phyloP scores from a whole-genome alignment of 2,113 vertebrate species.

The Cyrtonyx montezumae region DNA sequence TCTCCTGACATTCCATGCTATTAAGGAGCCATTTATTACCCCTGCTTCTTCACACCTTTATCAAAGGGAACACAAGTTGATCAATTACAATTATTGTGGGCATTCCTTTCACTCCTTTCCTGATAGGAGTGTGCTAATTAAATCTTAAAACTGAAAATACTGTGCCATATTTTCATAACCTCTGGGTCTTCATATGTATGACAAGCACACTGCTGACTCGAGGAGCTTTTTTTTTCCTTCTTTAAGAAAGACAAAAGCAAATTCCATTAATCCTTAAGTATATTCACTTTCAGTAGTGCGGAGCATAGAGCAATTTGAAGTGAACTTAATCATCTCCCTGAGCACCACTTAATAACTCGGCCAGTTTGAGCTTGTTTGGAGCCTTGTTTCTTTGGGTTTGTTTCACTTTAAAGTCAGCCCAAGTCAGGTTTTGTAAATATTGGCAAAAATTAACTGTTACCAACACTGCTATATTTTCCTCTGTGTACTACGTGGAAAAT shows the following conservation, averaged over 20 bases:
- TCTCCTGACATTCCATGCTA: background rate
- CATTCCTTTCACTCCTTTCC: background rate
- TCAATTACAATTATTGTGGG: background rate
- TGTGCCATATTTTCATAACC: background rate
- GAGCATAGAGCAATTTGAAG: background rate
- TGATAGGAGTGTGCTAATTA: background rate
- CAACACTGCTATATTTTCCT: background rate
- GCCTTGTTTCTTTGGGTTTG: background rate
- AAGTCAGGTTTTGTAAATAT: background rate
- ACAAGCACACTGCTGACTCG: background rate
- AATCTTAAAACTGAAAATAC: background rate
- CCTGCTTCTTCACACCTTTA: background rate
- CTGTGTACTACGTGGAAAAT: fast-evolving
- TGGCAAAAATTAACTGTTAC: background rate
- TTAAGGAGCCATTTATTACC: background rate
- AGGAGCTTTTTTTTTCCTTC: background rate
- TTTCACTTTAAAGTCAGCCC: background rate
- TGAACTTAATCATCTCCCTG: background rate
- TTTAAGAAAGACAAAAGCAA: slow-evolving; percentile 1
- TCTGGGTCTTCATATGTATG: background rate
- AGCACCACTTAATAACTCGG: background rate
- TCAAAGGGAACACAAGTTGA: fast-evolving
- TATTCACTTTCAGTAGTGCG: background rate
- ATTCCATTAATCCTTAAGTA: background rate
- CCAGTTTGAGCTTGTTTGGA: background rate